Base-by-base conservation (phyloP, 2,797 vertebrate genomes). In the Myotis pilosus region DNA sequence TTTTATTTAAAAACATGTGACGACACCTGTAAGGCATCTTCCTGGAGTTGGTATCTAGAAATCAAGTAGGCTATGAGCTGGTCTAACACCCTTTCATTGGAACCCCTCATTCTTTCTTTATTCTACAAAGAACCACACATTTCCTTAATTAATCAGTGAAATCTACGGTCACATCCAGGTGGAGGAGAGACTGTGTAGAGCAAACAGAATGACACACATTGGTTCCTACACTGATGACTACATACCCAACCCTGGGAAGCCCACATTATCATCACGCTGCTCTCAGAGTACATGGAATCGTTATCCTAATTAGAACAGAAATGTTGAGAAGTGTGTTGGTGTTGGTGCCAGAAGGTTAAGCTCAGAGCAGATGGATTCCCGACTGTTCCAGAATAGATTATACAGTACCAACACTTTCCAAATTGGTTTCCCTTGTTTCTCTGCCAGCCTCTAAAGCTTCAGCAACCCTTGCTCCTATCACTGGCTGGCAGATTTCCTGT, bases 281-380 rank as follows among this genome's bases (percentile, higher is more conserved):
- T 90, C 83, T 51, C 55, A 92, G 62, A 78, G 8, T 23, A 44
- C 25, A 33, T 30, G 47, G 23, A 82, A 68, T 87, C 33, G 36
- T 33, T 64, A 53, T 83, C 79, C 28, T 47, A 71, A 38, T 92
- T 92, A 79, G 81, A 84, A 90, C 16, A 51, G 41, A 93, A 95
- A 81, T 66, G 47, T 51, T 94, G 66, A 44, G 74, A 88, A 88
- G 30, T 69, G 7, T 55, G 17, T 60, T 91, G 28, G 6, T 91
- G 20, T 96, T 87, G 93, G 33, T 95, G 78, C 96, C 85, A 81
- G 79, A 66, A 95, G 71, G 81, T 80, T 93, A 93, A 85, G 25
- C 85, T 92, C n/a, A 81, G 85, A 91, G 74, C 95, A 96, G 84
- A 93, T 95, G 94, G 81, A 92, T 92, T 88, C n/a, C 60, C 78